These are phyloP conservation scores for Scomber colias DNA, from an alignment of 2,113 vertebrate genomes.

Conservation along the genomic window DNA sequence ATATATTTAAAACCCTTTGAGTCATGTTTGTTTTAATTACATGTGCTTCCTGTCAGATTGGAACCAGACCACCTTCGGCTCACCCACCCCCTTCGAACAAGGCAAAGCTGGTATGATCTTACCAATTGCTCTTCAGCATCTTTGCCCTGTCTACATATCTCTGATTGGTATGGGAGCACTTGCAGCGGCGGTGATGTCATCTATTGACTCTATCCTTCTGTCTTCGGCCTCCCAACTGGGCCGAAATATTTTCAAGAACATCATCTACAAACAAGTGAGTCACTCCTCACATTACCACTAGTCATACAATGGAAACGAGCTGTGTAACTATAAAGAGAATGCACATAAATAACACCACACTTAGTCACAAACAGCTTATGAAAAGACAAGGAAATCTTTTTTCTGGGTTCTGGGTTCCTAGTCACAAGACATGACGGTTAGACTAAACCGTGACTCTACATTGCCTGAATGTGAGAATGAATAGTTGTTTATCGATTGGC, in stretches of 20 bases:
- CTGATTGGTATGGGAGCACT: conserved; percentile 81
- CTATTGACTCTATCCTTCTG: conserved; percentile 84
- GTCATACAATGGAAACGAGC: background rate
- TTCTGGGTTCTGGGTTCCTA: no score
- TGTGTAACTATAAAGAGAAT: no score
- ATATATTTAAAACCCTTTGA: background rate
- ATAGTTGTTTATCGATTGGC: no score
- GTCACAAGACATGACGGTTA: no score
- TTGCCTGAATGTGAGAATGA: no score
- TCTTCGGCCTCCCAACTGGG: conserved; percentile 79
- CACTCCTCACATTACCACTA: background rate
- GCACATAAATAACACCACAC: no score
- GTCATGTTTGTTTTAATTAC: background rate
- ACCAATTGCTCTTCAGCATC: conserved; percentile 82
- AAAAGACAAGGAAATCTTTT: no score
- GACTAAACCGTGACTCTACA: no score
- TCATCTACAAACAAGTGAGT: conserved; percentile 79
- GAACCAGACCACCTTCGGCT: conserved; percentile 85
- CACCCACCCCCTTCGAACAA: conserved; percentile 75
- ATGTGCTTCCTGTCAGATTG: conserved; percentile 76
- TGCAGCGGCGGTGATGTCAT: conserved; percentile 84
- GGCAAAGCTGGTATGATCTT: conserved; percentile 77
- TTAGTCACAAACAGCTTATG: no score
- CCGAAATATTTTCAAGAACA: conserved; percentile 86
- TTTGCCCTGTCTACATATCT: conserved; percentile 82